Conservation (phyloP, 2,888 invertebrate genomes). For the Papilio gigon region DNA sequence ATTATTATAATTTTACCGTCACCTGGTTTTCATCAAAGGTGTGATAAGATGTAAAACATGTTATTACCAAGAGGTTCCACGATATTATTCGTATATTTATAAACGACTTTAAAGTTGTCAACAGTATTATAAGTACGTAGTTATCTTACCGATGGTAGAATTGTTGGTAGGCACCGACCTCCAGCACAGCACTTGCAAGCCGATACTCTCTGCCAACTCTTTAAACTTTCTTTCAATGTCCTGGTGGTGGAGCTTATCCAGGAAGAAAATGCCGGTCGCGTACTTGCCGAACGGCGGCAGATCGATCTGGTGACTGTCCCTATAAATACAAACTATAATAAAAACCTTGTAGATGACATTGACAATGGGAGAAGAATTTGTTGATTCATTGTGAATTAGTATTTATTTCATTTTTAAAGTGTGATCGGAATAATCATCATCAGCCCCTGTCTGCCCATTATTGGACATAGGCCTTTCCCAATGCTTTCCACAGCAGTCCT, state of each 20-base stretch:
- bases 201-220: conserved; percentile 89
- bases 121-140: neutral
- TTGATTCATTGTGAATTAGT: too few species aligned
- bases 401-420: too few species aligned
- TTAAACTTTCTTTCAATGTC: conserved; percentile 91
- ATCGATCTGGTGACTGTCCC: conserved; percentile 90
- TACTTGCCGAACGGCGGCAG: conserved; percentile 94
- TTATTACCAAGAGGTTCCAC: neutral
- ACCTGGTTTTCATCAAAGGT: neutral
- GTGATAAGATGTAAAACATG: neutral
- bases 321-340: conserved; percentile 64
- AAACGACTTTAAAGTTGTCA: neutral
- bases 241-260: conserved; percentile 91
- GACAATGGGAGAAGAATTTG: too few species aligned
- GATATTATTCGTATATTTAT: neutral
- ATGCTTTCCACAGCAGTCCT: too few species aligned
- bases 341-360: too few species aligned
- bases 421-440: too few species aligned
- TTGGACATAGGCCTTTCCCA: too few species aligned
- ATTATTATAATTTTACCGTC: neutral
- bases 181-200: conserved; percentile 94
- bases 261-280: conserved; percentile 97
- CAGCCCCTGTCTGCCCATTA: too few species aligned
- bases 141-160: conserved; percentile 87
- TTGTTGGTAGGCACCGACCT: conserved; percentile 95